Evolutionary conservation across 2,888 invertebrate species (phyloP).

Genomic region (Operophtera brumata): DNA sequence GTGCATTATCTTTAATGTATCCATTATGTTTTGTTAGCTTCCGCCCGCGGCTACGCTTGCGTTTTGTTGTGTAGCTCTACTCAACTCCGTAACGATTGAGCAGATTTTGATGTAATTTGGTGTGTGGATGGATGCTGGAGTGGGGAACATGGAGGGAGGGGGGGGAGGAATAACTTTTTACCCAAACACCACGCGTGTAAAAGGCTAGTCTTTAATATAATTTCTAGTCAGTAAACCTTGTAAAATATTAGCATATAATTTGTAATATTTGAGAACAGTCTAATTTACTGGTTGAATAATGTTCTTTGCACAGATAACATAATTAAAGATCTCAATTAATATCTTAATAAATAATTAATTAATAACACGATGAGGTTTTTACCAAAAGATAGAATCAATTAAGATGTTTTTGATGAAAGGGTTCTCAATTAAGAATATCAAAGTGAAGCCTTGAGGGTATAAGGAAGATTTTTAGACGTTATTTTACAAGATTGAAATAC

Average conservation of each 20-base stretch:
- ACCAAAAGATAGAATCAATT: conserved; percentile 43
- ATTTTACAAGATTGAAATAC: neutral
- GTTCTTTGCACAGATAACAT: neutral
- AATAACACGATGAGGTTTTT: conserved; percentile 13
- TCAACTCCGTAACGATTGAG: too few species aligned
- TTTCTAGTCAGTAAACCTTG: too few species aligned
- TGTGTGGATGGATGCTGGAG: too few species aligned
- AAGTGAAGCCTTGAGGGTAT: conserved; percentile 18
- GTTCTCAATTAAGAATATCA: conserved; percentile 34
- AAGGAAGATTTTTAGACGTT: neutral
- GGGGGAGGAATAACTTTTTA: too few species aligned
- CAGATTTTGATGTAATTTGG: too few species aligned
- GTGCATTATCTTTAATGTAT: too few species aligned
- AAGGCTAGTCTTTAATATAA: too few species aligned
- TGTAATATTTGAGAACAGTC: neutral
- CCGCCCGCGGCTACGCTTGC: too few species aligned
- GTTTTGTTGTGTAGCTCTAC: too few species aligned
- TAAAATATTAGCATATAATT: neutral
- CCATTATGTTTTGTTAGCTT: too few species aligned
- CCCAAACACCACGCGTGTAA: too few species aligned
- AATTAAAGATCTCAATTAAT: conserved; percentile 2
- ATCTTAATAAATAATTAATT: conserved; percentile 8
- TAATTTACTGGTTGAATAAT: neutral
- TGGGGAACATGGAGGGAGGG: too few species aligned
- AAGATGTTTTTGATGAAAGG: conserved; percentile 44